These are phyloP conservation scores for Enteromius fasciolatus DNA, from an alignment of 2,797 vertebrate species.

Conservation along the genomic window DNA sequence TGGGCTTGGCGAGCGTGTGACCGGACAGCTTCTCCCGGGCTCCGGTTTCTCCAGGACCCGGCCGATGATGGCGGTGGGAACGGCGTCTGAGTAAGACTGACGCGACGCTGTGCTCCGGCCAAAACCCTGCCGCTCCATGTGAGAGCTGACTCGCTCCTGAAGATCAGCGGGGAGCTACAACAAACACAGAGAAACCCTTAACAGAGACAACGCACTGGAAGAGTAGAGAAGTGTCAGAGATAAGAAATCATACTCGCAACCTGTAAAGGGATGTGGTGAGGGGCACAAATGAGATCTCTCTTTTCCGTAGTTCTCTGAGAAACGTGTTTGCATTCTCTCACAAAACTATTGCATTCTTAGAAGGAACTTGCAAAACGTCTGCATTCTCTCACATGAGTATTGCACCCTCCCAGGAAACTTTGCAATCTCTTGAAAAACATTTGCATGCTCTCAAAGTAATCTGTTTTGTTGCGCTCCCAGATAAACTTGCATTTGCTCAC, in stretches of 20 bases:
- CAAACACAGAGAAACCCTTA: not conserved
- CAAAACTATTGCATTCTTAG: not conserved
- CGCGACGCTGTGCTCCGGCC: conserved; percentile 79
- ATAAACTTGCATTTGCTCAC: not conserved
- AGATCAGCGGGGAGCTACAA: conserved; percentile 88
- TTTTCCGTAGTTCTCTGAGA: not conserved
- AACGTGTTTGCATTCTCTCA: not conserved
- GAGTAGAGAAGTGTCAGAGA: not conserved
- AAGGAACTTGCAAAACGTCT: not conserved
- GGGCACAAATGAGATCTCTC: not conserved
- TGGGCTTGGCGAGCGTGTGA: conserved; percentile 82
- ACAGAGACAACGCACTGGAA: not conserved
- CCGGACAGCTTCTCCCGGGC: conserved; percentile 82
- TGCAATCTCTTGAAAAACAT: not conserved
- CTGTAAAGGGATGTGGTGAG: not conserved
- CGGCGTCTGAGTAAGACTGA: conserved; percentile 84
- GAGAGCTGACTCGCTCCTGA: conserved; percentile 89
- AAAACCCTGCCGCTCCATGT: conserved; percentile 84
- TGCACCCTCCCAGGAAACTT: not conserved
- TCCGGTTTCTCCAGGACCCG: conserved; percentile 91
- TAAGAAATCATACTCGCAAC: not conserved
- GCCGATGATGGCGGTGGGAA: conserved; percentile 86
- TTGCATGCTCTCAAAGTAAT: not conserved
- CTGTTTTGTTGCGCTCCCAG: too few relatives aligned
- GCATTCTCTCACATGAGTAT: not conserved